Evolutionary conservation across 2,113 vertebrate species (phyloP), one percentile per base, ranked within the genome.

Genomic region (Oncorhynchus nerka): DNA sequence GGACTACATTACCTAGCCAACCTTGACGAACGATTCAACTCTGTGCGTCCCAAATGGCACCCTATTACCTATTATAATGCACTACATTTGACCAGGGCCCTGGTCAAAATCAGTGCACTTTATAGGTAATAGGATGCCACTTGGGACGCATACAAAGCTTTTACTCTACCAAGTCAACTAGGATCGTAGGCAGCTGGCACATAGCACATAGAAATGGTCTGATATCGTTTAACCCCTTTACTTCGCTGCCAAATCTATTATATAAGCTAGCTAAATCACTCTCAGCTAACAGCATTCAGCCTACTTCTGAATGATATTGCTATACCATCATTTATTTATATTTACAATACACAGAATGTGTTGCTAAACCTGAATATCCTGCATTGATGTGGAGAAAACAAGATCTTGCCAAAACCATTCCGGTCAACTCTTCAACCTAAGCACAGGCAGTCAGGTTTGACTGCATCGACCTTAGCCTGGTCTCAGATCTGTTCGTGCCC

Each of bases 141-240:
- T 55, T 4, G 51, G 51, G 16, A 55, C 4, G 0, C 16, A 55
- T 0, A 0, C 51, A 76, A 83, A 88, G 87, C 71, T 66, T 81
- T 55, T 79, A 87, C 84, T 80, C 84, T 88, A 84, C 81, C 80
- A 73, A 62, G 49, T 75, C 69, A 57, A 75, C 85, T 91, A 87
- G 82, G 78, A 87, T 84, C 70, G 39, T 76, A 84, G 89, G 87
- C 83, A 88, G 87, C 89, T 92, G 88, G 90, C 89, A 91, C 89
- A 80, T 87, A 89, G 84, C 88, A 91, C 80, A 78, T 82, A 84
- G 83, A 87, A 88, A 83, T 85, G 30, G 68, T 83, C 81, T 77
- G 70, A 76, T 84, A 78, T 77, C 68, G 75, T 73, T 81, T 68
- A 76, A 85, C 59, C 81, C 79, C 51, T 77, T 45, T 62, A 86